Conservation (phyloP, 2,113 vertebrate genomes). For the Pterocles gutturalis region DNA sequence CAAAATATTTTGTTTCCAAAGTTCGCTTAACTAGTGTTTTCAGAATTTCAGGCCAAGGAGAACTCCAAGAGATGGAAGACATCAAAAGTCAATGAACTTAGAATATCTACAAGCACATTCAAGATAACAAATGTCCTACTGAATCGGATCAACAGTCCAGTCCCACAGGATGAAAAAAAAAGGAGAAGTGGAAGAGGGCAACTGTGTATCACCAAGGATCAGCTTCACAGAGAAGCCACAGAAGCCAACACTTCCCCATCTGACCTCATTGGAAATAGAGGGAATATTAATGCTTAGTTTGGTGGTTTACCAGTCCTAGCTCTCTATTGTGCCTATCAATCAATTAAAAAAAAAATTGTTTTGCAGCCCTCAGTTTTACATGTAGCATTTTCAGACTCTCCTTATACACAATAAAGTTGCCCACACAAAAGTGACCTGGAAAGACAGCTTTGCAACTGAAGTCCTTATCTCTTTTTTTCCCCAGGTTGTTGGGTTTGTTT, state of each 20-base stretch:
- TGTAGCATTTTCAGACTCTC: not conserved
- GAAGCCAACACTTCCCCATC: not conserved
- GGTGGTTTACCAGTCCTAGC: not conserved
- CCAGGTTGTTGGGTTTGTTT: no score
- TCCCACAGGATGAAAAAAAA: not conserved
- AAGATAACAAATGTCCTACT: not conserved
- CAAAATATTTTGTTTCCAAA: not conserved
- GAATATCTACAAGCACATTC: not conserved
- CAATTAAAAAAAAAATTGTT: not conserved
- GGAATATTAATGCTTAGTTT: not conserved
- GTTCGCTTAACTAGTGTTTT: not conserved
- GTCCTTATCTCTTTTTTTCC: not conserved
- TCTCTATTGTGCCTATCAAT: not conserved
- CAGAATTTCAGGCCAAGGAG: not conserved
- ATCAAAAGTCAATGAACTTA: not conserved
- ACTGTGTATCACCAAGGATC: not conserved
- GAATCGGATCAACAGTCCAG: not conserved
- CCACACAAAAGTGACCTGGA: not conserved
- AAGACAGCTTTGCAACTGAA: not conserved
- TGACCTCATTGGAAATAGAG: not conserved
- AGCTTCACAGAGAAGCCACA: not conserved
- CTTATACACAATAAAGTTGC: not conserved
- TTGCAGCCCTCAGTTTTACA: not conserved
- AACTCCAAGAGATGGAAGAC: not conserved
- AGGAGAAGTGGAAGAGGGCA: not conserved